Conservation (phyloP, 53 echinoderm and acorn worm species). For the Arbacia lixula region DNA sequence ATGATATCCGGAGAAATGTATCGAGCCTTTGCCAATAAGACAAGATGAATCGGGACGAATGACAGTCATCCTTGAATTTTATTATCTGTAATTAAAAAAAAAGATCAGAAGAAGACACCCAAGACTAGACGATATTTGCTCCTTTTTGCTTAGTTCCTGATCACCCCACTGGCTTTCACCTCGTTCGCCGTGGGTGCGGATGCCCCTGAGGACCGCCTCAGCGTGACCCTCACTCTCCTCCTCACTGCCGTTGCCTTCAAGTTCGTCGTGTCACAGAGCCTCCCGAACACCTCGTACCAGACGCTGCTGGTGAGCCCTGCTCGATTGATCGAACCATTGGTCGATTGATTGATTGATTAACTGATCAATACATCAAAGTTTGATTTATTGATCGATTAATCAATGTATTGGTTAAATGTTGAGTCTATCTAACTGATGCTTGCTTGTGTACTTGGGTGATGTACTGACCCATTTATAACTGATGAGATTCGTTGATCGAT, state of each 20-base stretch:
- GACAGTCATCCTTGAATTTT: no score
- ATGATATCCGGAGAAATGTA: no score
- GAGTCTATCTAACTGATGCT: background rate
- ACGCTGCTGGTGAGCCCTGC: constrained; percentile 91
- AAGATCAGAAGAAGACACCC: no score
- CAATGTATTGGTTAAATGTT: background rate
- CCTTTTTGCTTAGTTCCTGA: constrained; percentile 70
- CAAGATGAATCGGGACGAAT: no score
- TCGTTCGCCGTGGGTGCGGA: constrained; percentile 80
- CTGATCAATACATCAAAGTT: no score
- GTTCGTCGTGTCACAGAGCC: constrained; percentile 90
- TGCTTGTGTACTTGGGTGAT: background rate
- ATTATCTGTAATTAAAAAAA: no score
- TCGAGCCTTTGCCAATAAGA: no score
- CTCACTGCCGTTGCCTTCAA: constrained; percentile 97
- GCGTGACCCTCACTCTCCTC: constrained; percentile 86
- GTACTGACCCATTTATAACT: no score
- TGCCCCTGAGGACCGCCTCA: constrained; percentile 83
- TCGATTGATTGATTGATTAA: no score
- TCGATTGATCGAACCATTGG: no score
- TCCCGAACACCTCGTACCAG: constrained; percentile 91
- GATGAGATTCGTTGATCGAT: no score
- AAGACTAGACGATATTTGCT: constrained; percentile 1
- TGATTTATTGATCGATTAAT: background rate
- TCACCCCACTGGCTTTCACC: constrained; percentile 84